Conservation (phyloP, 2,797 vertebrate genomes). For the Phataginus tricuspis region DNA sequence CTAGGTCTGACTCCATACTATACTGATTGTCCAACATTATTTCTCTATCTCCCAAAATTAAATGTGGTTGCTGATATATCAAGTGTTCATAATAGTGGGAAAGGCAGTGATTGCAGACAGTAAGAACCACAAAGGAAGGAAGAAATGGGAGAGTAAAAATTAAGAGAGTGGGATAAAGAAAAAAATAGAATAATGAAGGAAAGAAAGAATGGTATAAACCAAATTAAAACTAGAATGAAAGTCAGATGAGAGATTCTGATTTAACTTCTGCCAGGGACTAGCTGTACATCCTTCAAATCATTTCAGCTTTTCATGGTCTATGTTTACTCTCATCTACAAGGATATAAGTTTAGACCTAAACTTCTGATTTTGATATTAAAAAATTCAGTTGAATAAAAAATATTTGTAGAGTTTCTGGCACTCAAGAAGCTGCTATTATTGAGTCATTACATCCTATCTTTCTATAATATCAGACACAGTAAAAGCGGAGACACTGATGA, state of each 20-base stretch:
- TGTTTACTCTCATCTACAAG: background rate
- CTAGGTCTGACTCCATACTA: background rate
- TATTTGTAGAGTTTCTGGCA: background rate
- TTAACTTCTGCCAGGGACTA: background rate
- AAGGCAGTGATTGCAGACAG: background rate
- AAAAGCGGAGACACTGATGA: too few species aligned
- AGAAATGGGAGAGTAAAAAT: background rate
- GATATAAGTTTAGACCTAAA: background rate
- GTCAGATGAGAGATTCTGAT: background rate
- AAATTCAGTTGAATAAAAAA: background rate
- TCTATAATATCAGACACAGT: background rate
- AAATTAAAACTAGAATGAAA: constrained; percentile 9
- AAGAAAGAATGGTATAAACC: background rate
- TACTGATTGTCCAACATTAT: background rate
- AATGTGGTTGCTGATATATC: background rate
- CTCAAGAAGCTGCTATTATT: background rate
- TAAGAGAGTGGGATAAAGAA: background rate
- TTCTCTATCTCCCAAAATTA: background rate
- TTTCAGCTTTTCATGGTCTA: background rate
- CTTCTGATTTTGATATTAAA: background rate
- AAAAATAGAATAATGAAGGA: background rate
- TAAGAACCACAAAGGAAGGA: background rate
- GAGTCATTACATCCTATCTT: background rate
- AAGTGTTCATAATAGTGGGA: background rate
- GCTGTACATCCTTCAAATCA: background rate